Evolutionary conservation across 2,888 invertebrate genomes (phyloP), one percentile per base, ranked within the genome.

Genomic region (Trichogramma evanescens): DNA sequence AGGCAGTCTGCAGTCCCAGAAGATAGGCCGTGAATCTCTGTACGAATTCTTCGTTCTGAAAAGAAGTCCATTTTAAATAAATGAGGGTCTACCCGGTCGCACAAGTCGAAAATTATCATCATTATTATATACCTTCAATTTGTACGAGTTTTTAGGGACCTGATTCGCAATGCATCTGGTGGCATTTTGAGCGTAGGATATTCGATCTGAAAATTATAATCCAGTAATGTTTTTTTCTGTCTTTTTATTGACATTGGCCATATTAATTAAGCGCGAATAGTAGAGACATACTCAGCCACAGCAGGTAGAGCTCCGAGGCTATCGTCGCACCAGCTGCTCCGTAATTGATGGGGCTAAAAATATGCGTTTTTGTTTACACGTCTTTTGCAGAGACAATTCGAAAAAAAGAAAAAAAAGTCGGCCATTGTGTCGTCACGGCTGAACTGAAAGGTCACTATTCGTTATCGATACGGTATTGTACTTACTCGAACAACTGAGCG

Each of bases 321-420:
- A 64, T 57, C 0, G 39, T 39, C 10, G 60, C 42, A 6, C 55
- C 64, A n/a, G 58, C 59, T 4, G 64, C 50, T 56, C 62, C 64
- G 6, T 64, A 64, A 46, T 64, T 64, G 6, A 64, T 62, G 7
- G 64, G 50, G 5, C 64, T 64, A 9, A 44, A 5, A 56, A 54
- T 46, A 44, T 40, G 13, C 13, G 13, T 50, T 13, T 56, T 53
- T 52, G 43, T 49, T 6, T 51, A 52, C 4, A 51, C 8, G 13
- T 57, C 3, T 53, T 7, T 13, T 46, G 9, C 51, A 46, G 5
- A 40, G 7, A 5, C 6, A 26, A 46, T 53, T 7, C 50, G 9
- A 44, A 9, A 41, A 46, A 5, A 8, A 2, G 10, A 41, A 38
- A 9, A 46, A 46, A 8, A 46, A 5, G 8, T 46, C 4, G 9